phyloP scores from a whole-genome alignment of 2,113 vertebrate genomes.

The Rhabdornis inornatus region DNA sequence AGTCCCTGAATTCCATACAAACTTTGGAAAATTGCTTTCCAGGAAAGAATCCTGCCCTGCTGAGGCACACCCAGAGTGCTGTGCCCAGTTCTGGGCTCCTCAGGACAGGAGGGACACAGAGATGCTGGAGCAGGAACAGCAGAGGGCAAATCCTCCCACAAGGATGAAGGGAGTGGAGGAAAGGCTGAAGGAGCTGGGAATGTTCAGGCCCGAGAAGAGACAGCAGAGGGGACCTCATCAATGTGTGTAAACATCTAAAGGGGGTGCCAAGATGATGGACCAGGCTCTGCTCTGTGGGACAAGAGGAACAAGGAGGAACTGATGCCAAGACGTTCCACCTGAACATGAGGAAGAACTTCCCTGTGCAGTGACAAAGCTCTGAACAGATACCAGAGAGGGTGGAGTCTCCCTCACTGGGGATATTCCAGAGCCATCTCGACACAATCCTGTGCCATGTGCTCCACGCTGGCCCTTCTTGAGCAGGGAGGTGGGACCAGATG shows the following conservation, averaged over 20 bases:
- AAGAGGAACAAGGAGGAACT: rapidly evolving
- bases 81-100: not conserved
- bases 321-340: not conserved
- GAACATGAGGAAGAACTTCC: not conserved
- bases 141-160: not conserved
- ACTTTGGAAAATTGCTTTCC: not conserved
- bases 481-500: not conserved
- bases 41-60: not conserved
- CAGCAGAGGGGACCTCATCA: rapidly evolving
- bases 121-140: not conserved
- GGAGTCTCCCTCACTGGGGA: not conserved
- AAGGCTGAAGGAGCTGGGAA: not conserved
- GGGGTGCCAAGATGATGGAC: not conserved
- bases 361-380: not conserved
- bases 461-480: not conserved
- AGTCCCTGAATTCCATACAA: not conserved
- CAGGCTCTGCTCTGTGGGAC: not conserved
- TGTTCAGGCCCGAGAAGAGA: not conserved
- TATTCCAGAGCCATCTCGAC: not conserved
- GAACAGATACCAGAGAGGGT: not conserved
- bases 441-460: not conserved
- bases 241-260: not conserved
- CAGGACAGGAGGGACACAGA: not conserved
- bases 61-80: not conserved
- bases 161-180: not conserved